These are phyloP conservation scores for Nycticryphes semicollaris DNA, from an alignment of 2,113 vertebrate genomes.

Conservation along the genomic window DNA sequence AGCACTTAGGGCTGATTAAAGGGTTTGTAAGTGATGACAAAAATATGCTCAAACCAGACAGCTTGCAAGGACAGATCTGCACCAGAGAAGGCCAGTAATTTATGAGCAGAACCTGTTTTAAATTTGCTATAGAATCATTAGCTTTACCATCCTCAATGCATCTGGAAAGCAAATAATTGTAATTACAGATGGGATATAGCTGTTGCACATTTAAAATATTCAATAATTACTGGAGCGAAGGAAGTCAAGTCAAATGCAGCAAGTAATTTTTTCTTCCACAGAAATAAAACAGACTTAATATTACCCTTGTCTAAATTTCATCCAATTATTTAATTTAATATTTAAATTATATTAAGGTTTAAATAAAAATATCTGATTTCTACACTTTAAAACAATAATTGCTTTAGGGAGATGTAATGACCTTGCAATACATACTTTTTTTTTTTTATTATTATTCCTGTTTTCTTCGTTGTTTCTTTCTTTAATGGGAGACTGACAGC, in stretches of 20 bases:
- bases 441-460: no score
- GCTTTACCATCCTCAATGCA: neutral
- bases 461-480: no score
- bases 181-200: neutral
- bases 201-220: neutral
- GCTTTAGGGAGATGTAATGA: neutral
- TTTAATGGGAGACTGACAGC: neutral
- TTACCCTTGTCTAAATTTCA: neutral
- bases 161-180: neutral
- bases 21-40: constrained; percentile 27
- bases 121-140: constrained; percentile 23
- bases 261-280: neutral
- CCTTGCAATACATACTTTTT: neutral
- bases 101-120: constrained; percentile 37
- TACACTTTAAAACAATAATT: neutral
- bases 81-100: neutral
- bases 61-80: constrained; percentile 17
- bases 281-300: neutral
- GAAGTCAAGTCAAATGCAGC: neutral
- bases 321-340: neutral
- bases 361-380: neutral
- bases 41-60: constrained; percentile 32
- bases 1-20: neutral
- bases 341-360: neutral
- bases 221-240: neutral